Evolutionary conservation across 2,113 vertebrate species (phyloP).

Genomic region (Vombatus ursinus): DNA sequence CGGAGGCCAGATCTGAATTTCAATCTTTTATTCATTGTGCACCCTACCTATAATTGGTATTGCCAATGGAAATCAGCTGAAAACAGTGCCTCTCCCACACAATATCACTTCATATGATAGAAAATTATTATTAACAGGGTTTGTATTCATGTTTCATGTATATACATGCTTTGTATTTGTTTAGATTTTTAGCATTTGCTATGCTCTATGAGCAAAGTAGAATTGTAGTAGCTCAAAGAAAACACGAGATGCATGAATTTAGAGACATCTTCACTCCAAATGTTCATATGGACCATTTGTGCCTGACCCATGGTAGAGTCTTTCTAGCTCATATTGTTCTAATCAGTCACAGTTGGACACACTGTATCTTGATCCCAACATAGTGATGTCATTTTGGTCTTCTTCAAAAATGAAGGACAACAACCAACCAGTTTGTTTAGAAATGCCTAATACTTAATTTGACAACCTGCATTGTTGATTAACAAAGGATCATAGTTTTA

Average conservation of each 20-base stretch:
- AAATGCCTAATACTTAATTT: not conserved
- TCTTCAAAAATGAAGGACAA: too few species aligned
- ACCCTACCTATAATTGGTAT: not conserved
- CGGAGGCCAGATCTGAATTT: not conserved
- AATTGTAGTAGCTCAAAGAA: too few species aligned
- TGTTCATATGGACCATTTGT: too few species aligned
- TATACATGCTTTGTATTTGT: not conserved
- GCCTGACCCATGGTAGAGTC: too few species aligned
- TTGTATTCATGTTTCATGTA: not conserved
- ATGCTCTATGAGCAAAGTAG: too few species aligned
- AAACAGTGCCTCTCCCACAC: not conserved
- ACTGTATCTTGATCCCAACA: too few species aligned
- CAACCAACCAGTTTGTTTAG: not conserved
- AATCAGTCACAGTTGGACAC: too few species aligned
- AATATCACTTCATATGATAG: not conserved
- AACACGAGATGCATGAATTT: too few species aligned
- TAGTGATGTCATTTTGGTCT: too few species aligned
- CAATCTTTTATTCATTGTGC: not conserved
- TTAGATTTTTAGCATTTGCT: too few species aligned
- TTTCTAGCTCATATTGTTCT: too few species aligned
- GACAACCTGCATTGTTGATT: not conserved
- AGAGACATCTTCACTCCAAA: too few species aligned
- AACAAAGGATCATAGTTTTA: not conserved
- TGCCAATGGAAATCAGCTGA: not conserved
- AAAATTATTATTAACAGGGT: not conserved